Conservation (phyloP, 2,888 invertebrate genomes). For the Tolmerus cingulatus region DNA sequence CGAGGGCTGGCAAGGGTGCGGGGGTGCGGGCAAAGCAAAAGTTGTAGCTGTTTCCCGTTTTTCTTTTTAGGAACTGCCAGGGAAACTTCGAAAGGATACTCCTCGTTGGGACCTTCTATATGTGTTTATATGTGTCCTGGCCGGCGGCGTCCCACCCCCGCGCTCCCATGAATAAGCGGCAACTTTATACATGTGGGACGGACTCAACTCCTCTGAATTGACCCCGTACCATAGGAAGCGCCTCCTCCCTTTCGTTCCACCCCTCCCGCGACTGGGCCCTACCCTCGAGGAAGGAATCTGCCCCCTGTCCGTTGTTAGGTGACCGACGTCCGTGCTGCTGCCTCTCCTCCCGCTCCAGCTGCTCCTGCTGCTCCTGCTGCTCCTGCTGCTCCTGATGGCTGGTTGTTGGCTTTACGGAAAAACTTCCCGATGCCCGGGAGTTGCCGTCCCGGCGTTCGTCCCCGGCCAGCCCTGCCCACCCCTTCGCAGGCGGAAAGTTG, state of each 20-base stretch:
- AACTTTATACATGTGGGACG: conserved; percentile 17
- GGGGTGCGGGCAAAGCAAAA: conserved; percentile 4
- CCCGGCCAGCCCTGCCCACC: not conserved
- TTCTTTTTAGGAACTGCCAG: conserved; percentile 26
- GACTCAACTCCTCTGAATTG: conserved; percentile 28
- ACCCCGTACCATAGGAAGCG: conserved; percentile 22
- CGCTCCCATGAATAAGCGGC: conserved; percentile 12
- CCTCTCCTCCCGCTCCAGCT: not conserved
- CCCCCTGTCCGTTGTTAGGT: conserved; percentile 44
- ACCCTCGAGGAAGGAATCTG: conserved; percentile 40
- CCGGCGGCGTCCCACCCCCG: not conserved
- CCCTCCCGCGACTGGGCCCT: not conserved
- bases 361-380: no score
- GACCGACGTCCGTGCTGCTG: conserved; percentile 42
- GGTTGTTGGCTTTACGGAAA: conserved; percentile 29
- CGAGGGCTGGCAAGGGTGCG: not conserved
- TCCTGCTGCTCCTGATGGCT: not conserved
- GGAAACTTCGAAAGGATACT: conserved; percentile 43
- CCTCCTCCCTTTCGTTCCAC: not conserved
- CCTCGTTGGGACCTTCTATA: conserved; percentile 20
- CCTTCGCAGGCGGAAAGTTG: conserved; percentile 28
- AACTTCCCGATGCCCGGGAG: conserved; percentile 30
- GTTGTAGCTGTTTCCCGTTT: conserved; percentile 39
- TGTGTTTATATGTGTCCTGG: conserved; percentile 23
- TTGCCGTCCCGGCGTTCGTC: not conserved